A percentile compares a stretch with the other conserved stretches of the same genome.
Evolutionary conservation across 2,888 invertebrate species (phyloP).

Genomic region (Tricholauxania praeusta): DNA sequence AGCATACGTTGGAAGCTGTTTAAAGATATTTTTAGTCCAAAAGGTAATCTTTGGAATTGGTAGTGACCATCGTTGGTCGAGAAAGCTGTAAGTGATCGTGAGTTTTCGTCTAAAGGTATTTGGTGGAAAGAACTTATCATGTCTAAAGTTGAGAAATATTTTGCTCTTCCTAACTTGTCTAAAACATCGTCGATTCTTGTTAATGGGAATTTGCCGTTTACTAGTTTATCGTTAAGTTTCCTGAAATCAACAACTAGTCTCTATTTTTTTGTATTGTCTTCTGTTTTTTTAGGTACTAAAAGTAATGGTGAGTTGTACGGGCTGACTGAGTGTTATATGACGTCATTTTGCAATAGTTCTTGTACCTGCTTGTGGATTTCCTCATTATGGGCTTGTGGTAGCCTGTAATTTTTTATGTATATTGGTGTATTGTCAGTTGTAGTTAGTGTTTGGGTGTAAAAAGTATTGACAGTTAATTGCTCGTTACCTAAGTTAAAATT

Average conservation of each 20-base stretch:
- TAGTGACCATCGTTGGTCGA: too few species aligned
- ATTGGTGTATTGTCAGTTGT: too few species aligned
- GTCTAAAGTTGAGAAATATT: constrained; percentile 41
- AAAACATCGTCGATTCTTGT: constrained; percentile 34
- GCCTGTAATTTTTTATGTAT: too few species aligned
- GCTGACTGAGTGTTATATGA: constrained; percentile 36
- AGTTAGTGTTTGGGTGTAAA: too few species aligned
- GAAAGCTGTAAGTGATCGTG: too few species aligned
- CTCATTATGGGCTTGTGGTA: too few species aligned
- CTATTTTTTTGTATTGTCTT: constrained; percentile 31
- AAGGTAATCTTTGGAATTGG: too few species aligned
- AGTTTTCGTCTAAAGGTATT: too few species aligned
- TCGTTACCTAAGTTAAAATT: too few species aligned
- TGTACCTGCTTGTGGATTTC: constrained; percentile 21
- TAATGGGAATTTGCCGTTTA: constrained; percentile 32
- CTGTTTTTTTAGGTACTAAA: constrained; percentile 42
- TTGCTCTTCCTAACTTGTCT: constrained; percentile 38
- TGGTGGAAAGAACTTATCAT: constrained; percentile 41
- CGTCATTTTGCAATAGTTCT: constrained; percentile 33
- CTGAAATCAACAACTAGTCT: constrained; percentile 21
- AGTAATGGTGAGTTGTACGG: constrained; percentile 43
- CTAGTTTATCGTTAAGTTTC: constrained; percentile 21
- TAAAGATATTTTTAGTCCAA: too few species aligned
- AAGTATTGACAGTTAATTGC: too few species aligned
- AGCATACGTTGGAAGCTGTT: too few species aligned